Base-by-base conservation (phyloP, 1,140 invertebrate genomes). In the Himalopsyche phryganea region DNA sequence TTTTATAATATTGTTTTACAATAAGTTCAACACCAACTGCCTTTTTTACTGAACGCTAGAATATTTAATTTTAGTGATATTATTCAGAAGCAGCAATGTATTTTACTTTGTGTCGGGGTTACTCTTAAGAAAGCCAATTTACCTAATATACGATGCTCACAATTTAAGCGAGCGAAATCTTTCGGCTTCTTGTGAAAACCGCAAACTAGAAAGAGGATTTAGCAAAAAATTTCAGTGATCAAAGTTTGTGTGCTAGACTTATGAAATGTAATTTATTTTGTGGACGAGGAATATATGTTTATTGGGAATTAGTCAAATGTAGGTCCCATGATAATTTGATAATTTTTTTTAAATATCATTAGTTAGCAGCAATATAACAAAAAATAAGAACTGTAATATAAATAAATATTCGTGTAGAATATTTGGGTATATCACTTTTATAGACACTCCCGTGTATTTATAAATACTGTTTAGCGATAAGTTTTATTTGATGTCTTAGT, bases 401-500 rank as follows among this genome's bases (percentile, higher is more conserved):
- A 69, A 74, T 71, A 74, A 77, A 76, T 76, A 75, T 75, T 76
- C 75, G 72, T 76, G 74, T 75, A 68, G 73, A 42, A 74, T 71
- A 69, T 75, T 73, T 75, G 73, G 72, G 66, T 72, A 74, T 65
- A 65, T 71, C 71, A 71, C 68, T 72, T 58, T 73, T 74, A 75
- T 71, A 71, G 68, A 70, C 74, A 75, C 71, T 68, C 71, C 74
- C 68, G 71, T 69, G 73, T 74, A 71, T 74, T 70, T 55, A 72
- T 68, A 68, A 73, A 75, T 71, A 71, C 75, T 77, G 72, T 73
- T 74, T 77, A 77, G 75, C 70, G 73, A 76, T 77, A 77, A 77
- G 75, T 67, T 75, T 75, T 74, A 76, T 73, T 77, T 72, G 75
- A 77, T 77, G 75, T 77, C 72, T 75, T 77, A 77, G 75, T 77